phyloP scores from a whole-genome alignment of 2,888 invertebrate genomes.

The Ophion ellenae region DNA sequence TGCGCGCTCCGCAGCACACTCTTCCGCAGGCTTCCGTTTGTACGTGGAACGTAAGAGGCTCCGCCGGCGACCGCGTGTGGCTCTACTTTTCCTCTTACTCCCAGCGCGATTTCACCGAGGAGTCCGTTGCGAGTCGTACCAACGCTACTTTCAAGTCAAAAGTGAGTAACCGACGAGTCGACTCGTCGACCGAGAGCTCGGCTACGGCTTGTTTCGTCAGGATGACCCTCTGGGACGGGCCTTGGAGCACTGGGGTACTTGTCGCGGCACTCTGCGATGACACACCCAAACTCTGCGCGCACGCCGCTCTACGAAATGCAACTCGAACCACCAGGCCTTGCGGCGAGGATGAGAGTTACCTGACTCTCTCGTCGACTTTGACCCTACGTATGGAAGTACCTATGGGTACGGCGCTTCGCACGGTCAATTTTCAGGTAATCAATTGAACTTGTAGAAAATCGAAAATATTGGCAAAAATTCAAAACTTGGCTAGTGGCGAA shows the following conservation, averaged over 20 bases:
- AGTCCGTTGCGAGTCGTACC: slow-evolving; percentile 79
- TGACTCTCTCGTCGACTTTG: slow-evolving; percentile 84
- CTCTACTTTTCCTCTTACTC: slow-evolving; percentile 94
- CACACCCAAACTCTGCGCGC: slow-evolving; percentile 92
- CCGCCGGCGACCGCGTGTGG: slow-evolving; percentile 92
- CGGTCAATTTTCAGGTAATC: slow-evolving; percentile 84
- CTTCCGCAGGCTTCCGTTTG: slow-evolving; percentile 94
- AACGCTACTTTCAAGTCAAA: slow-evolving; percentile 73
- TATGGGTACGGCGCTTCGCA: slow-evolving; percentile 90
- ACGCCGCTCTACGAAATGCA: slow-evolving; percentile 89
- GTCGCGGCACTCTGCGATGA: slow-evolving; percentile 84
- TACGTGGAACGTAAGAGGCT: slow-evolving; percentile 93
- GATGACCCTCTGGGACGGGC: slow-evolving; percentile 81
- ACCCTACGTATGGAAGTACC: slow-evolving; percentile 80
- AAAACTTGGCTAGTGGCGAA: too few relatives aligned
- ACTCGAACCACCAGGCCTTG: slow-evolving; percentile 92
- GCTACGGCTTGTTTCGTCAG: slow-evolving; percentile 74
- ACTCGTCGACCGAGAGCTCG: neutral
- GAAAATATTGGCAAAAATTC: too few relatives aligned
- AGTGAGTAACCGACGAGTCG: slow-evolving; percentile 42
- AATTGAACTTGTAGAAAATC: too few relatives aligned
- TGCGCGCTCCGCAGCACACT: slow-evolving; percentile 93
- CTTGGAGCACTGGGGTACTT: slow-evolving; percentile 76
- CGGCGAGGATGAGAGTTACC: slow-evolving; percentile 91
- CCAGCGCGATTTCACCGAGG: slow-evolving; percentile 89